Evolutionary conservation across 2,888 invertebrate genomes (phyloP).

Genomic region (Blera fallax): DNA sequence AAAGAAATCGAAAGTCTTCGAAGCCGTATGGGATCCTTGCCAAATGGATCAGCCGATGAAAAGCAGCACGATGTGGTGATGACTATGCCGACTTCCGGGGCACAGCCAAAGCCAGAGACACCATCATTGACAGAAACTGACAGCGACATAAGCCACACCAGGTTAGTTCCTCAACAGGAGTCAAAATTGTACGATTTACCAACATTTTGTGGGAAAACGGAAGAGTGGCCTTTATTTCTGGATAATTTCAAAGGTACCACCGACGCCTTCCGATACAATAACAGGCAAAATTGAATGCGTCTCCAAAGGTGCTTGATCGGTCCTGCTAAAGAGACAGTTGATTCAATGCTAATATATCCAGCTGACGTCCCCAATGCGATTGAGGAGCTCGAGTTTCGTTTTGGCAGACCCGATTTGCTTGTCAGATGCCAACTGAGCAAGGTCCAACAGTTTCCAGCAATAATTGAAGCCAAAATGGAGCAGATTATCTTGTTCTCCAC

Average conservation of each 20-base stretch:
- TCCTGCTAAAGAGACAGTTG: conserved; percentile 34
- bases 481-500: conserved; percentile 5
- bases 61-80: too few relatives aligned
- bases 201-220: conserved; percentile 42
- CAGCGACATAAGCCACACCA: too few relatives aligned
- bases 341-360: conserved; percentile 47
- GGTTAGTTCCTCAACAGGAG: too few relatives aligned
- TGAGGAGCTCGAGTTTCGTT: conserved; percentile 41
- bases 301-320: conserved; percentile 36
- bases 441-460: conserved; percentile 30
- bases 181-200: conserved; percentile 46
- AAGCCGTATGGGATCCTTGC: too few relatives aligned
- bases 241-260: conserved; percentile 49
- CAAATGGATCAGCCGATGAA: too few relatives aligned
- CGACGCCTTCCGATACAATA: conserved; percentile 19
- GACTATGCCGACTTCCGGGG: too few relatives aligned
- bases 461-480: neutral
- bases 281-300: conserved; percentile 38
- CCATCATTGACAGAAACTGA: too few relatives aligned
- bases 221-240: conserved; percentile 55
- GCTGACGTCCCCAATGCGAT: conserved; percentile 32
- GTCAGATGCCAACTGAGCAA: conserved; percentile 27
- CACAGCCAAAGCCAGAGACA: too few relatives aligned
- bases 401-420: conserved; percentile 35
- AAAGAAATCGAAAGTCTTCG: too few relatives aligned